phyloP scores from a whole-genome alignment of 2,113 vertebrate species.

The Coracopsis vasa region DNA sequence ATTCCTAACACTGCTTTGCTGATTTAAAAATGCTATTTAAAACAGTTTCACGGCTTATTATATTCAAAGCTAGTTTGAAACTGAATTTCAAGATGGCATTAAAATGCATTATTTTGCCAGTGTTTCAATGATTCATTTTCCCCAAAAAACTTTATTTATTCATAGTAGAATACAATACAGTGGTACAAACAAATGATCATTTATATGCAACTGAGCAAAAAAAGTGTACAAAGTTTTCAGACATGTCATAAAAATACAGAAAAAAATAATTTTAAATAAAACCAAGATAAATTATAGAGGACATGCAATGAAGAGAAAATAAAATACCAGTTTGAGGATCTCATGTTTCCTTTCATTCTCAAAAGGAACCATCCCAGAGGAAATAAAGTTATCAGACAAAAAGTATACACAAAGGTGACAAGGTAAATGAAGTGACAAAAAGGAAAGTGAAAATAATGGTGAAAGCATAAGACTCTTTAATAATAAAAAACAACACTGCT shows the following conservation, averaged over 20 bases:
- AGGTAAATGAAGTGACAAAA: constrained; percentile 35
- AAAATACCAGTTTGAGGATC: constrained; percentile 14
- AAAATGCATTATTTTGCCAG: constrained; percentile 47
- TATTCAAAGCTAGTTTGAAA: not conserved
- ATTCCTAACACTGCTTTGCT: not conserved
- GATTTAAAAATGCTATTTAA: constrained; percentile 9
- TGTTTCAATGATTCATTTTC: constrained; percentile 38
- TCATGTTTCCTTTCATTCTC: constrained; percentile 39
- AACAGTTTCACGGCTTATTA: constrained; percentile 14
- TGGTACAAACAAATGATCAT: constrained; percentile 64
- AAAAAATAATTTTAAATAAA: constrained; percentile 62
- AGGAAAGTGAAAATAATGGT: constrained; percentile 27
- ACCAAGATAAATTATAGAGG: constrained; percentile 54
- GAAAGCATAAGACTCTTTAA: constrained; percentile 31
- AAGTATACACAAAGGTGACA: constrained; percentile 8
- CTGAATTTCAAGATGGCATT: constrained; percentile 40
- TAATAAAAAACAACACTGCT: not conserved
- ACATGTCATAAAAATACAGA: constrained; percentile 60
- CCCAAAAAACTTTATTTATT: constrained; percentile 63
- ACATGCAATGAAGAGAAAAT: constrained; percentile 59
- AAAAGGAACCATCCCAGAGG: constrained; percentile 21
- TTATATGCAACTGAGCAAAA: constrained; percentile 63
- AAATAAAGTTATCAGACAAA: constrained; percentile 27
- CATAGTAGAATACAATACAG: constrained; percentile 62
- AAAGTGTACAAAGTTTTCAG: constrained; percentile 62